Conservation (phyloP, 2,888 invertebrate genomes). For the Antitype chi region DNA sequence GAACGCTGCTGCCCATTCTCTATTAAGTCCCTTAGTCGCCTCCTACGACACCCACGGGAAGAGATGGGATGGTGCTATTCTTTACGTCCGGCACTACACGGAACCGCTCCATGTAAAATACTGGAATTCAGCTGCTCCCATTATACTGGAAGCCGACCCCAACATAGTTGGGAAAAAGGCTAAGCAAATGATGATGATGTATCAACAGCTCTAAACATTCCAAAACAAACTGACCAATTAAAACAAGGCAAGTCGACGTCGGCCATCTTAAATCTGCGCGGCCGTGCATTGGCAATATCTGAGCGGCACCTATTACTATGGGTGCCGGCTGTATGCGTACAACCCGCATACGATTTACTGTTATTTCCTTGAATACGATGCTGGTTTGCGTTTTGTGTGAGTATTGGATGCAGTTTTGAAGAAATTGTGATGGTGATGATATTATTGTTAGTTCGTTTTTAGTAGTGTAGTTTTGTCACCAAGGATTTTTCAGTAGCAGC, state of each 20-base stretch:
- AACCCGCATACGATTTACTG: constrained; percentile 74
- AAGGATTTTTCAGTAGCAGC: too few relatives aligned
- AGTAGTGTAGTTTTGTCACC: too few relatives aligned
- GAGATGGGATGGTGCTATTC: too few relatives aligned
- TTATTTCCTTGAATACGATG: constrained; percentile 59
- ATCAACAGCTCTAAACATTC: constrained; percentile 70
- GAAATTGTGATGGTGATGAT: constrained; percentile 37
- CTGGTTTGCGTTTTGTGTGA: constrained; percentile 58
- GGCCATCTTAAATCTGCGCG: constrained; percentile 89
- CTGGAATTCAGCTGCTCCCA: too few relatives aligned
- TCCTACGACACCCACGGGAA: too few relatives aligned
- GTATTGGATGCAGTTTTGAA: constrained; percentile 46
- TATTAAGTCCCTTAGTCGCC: too few relatives aligned
- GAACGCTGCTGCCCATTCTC: too few relatives aligned
- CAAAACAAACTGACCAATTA: constrained; percentile 83
- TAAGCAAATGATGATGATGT: not conserved
- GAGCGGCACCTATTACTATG: constrained; percentile 83
- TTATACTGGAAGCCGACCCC: too few relatives aligned
- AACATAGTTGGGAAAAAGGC: too few relatives aligned
- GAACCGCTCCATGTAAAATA: too few relatives aligned
- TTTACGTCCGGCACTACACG: too few relatives aligned
- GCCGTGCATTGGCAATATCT: constrained; percentile 89
- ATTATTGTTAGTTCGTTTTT: not conserved
- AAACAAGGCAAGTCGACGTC: constrained; percentile 89
- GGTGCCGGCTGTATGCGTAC: constrained; percentile 69